phyloP scores from a whole-genome alignment of 2,113 vertebrate species.

The Nannospalax galili region DNA sequence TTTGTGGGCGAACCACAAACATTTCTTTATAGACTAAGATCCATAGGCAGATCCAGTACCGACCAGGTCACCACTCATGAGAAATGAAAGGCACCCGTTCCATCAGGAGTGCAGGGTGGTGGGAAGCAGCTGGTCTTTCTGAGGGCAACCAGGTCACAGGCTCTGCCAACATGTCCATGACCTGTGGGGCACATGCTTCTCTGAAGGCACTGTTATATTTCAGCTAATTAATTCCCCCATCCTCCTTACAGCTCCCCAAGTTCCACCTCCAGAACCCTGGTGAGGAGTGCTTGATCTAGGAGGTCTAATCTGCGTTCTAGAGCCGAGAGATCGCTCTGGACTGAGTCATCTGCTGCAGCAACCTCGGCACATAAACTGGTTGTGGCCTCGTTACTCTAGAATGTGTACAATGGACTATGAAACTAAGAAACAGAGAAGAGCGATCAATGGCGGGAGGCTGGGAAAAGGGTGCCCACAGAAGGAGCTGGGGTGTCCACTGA shows the following conservation, averaged over 20 bases:
- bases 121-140: not conserved
- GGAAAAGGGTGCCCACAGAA: not conserved
- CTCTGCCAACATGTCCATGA: no score
- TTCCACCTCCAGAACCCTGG: accelerated
- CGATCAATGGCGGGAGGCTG: not conserved
- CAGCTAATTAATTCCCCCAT: not conserved
- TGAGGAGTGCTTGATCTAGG: accelerated
- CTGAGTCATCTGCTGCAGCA: accelerated
- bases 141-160: not conserved
- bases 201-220: not conserved
- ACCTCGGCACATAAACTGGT: accelerated
- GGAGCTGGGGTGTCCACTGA: accelerated
- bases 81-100: no score
- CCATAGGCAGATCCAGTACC: not conserved
- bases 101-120: accelerated
- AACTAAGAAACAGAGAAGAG: not conserved
- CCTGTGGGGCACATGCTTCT: not conserved
- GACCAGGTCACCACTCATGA: accelerated
- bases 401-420: accelerated
- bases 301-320: not conserved
- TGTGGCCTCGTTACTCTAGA: accelerated
- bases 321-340: accelerated
- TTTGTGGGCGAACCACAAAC: accelerated
- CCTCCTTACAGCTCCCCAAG: not conserved
- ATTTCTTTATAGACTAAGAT: not conserved